Evolutionary conservation across 2,888 invertebrate genomes (phyloP).

Genomic region (Emmelina monodactyla): DNA sequence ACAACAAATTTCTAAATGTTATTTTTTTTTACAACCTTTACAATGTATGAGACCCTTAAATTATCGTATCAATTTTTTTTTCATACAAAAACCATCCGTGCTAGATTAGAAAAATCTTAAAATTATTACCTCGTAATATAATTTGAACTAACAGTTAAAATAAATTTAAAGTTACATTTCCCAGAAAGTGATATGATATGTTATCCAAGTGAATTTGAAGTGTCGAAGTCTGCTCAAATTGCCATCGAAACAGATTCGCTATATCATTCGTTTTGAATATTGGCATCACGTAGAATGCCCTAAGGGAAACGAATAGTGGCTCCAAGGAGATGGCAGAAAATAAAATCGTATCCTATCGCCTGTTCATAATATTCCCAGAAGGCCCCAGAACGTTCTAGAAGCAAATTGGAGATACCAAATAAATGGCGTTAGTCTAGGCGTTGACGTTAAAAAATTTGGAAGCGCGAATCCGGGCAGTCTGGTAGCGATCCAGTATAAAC

Average conservation of each 20-base stretch:
- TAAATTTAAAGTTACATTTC: too few species aligned
- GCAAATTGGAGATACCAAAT: constrained; percentile 48
- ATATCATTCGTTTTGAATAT: constrained; percentile 52
- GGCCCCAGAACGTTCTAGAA: constrained; percentile 24
- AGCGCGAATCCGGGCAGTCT: too few species aligned
- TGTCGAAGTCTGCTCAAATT: constrained; percentile 41
- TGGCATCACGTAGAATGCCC: constrained; percentile 52
- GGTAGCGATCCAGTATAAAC: too few species aligned
- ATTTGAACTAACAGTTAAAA: too few species aligned
- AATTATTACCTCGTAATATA: too few species aligned
- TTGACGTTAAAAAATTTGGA: too few species aligned
- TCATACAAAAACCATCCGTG: too few species aligned
- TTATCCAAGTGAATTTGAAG: constrained; percentile 14
- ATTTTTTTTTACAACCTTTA: too few species aligned
- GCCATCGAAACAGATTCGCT: constrained; percentile 46
- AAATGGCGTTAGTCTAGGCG: constrained; percentile 32
- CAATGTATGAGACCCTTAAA: too few species aligned
- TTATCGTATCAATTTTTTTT: too few species aligned
- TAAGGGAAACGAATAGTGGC: constrained; percentile 44
- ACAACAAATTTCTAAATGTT: too few species aligned
- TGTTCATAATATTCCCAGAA: constrained; percentile 43
- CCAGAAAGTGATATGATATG: constrained; percentile 10
- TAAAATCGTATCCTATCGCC: constrained; percentile 47
- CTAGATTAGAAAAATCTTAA: too few species aligned
- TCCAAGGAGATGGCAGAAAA: constrained; percentile 34